These are phyloP conservation scores for Pecten maximus DNA, from an alignment of 2,888 invertebrate genomes.

Conservation along the genomic window DNA sequence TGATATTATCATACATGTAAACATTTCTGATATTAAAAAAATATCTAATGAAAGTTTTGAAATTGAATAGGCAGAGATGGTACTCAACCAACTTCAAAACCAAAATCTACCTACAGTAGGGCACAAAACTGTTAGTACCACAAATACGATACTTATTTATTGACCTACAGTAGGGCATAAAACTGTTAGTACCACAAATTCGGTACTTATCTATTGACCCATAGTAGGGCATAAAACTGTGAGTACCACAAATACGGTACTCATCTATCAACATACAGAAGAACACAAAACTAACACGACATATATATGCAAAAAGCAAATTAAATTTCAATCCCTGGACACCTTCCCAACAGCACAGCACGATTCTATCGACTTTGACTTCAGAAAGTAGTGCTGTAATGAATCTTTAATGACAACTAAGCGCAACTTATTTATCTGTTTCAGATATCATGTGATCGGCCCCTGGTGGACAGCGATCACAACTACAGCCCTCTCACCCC, in stretches of 20 bases:
- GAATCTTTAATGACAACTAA: conserved; percentile 33
- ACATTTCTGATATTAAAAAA: too few relatives aligned
- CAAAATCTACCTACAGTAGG: too few relatives aligned
- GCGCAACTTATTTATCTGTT: neutral
- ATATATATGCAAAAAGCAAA: neutral
- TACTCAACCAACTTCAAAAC: too few relatives aligned
- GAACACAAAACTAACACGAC: neutral
- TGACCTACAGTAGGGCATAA: too few relatives aligned
- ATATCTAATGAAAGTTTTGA: too few relatives aligned
- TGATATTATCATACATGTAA: too few relatives aligned
- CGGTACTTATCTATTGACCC: neutral
- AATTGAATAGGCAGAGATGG: too few relatives aligned
- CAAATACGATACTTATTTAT: too few relatives aligned
- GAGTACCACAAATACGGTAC: neutral
- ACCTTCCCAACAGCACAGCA: neutral
- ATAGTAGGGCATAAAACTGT: neutral
- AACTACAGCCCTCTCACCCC: neutral
- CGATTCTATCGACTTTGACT: neutral
- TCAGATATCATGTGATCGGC: neutral
- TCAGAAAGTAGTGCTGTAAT: neutral
- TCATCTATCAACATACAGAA: neutral
- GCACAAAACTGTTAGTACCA: too few relatives aligned
- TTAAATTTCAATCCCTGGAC: neutral
- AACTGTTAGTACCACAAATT: neutral
- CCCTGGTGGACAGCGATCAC: neutral